phyloP scores from a whole-genome alignment of 2,113 vertebrate genomes.

The Corvus cornix region DNA sequence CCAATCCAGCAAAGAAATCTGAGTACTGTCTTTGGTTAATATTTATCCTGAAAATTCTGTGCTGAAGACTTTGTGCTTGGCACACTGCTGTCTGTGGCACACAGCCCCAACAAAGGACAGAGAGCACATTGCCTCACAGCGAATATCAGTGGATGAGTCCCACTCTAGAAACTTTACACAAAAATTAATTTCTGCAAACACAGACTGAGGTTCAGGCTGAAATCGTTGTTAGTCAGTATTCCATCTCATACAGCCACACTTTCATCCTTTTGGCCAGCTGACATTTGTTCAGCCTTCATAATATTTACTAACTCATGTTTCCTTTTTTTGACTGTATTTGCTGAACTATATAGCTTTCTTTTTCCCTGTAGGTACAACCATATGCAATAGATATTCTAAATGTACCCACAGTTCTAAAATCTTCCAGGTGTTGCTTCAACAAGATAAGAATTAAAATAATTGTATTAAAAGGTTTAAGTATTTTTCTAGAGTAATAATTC shows the following conservation, averaged over 20 bases:
- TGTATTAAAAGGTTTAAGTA: not conserved
- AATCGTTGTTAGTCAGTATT: not conserved
- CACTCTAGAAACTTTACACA: not conserved
- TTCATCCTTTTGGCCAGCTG: not conserved
- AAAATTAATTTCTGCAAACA: slow-evolving; percentile 10
- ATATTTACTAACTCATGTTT: slow-evolving; percentile 13
- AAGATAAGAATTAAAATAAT: not conserved
- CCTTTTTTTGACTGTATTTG: slow-evolving; percentile 7
- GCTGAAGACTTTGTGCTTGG: not conserved
- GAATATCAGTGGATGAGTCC: not conserved
- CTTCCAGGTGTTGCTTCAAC: not conserved
- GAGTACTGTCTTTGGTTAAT: not conserved
- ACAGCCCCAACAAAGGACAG: not conserved
- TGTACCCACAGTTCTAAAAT: not conserved
- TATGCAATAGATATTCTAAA: not conserved
- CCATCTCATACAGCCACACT: not conserved
- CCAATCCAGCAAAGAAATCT: not conserved
- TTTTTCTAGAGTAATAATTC: not conserved
- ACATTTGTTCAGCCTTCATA: slow-evolving; percentile 35
- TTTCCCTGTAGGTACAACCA: not conserved
- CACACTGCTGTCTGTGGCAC: not conserved
- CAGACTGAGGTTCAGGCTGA: not conserved
- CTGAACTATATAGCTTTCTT: not conserved
- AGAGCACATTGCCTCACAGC: not conserved
- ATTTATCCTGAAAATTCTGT: not conserved